Percentiles rank a stretch among this genome's conserved stretches.
phyloP scores from a whole-genome alignment of 2,888 invertebrate genomes.

The Iphiclides podalirius region DNA sequence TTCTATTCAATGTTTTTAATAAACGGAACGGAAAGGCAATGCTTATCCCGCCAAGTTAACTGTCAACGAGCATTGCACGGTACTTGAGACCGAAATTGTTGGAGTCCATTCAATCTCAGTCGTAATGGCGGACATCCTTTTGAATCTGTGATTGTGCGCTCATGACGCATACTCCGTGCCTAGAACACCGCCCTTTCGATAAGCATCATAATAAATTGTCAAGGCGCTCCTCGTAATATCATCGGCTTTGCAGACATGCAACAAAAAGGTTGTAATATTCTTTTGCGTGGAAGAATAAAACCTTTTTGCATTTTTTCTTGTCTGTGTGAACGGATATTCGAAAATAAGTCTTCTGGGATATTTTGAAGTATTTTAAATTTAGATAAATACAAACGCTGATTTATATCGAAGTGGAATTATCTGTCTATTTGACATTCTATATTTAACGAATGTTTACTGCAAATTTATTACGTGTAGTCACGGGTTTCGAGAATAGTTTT shows the following conservation, averaged over 20 bases:
- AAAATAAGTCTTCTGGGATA: background rate
- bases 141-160: constrained; percentile 15
- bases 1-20: too few species aligned
- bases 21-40: too few species aligned
- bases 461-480: too few species aligned
- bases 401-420: too few species aligned
- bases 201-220: background rate
- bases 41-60: constrained; percentile 10
- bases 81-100: constrained; percentile 20
- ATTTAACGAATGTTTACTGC: too few species aligned
- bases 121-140: constrained; percentile 23
- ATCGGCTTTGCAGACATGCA: background rate
- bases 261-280: background rate
- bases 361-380: too few species aligned
- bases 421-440: too few species aligned
- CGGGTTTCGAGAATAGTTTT: too few species aligned
- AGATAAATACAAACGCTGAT: too few species aligned
- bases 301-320: background rate
- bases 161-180: constrained; percentile 16
- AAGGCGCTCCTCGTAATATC: too few species aligned
- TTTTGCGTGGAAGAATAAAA: background rate
- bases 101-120: constrained; percentile 20
- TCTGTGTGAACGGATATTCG: background rate
- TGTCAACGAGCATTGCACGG: constrained; percentile 8
- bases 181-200: constrained; percentile 14